Conservation (phyloP, 2,888 invertebrate species). For the Ornithoptera priamus region DNA sequence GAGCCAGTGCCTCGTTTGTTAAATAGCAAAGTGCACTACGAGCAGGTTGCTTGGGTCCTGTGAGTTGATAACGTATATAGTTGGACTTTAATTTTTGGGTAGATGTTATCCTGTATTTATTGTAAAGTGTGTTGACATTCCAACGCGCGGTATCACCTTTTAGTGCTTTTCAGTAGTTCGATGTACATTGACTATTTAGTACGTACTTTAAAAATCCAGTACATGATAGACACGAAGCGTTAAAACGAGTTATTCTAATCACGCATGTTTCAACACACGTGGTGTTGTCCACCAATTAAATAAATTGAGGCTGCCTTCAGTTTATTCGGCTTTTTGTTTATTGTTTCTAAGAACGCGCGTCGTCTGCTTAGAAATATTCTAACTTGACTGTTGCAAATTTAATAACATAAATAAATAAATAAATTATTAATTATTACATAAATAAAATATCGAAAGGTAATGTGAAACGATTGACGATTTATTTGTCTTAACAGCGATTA, state of each 20-base stretch:
- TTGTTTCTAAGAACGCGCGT: constrained; percentile 17
- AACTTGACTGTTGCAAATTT: constrained; percentile 1
- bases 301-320: constrained; percentile 10
- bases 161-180: background rate
- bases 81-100: no score
- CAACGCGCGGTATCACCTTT: background rate
- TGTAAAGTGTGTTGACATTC: background rate
- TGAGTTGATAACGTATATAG: no score
- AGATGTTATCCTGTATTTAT: no score
- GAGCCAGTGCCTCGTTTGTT: no score
- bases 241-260: constrained; percentile 25
- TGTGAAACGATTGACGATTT: background rate
- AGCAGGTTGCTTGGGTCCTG: no score
- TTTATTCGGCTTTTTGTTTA: constrained; percentile 14
- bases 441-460: background rate
- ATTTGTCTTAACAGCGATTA: background rate
- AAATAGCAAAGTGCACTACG: no score
- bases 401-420: no score
- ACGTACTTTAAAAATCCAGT: background rate
- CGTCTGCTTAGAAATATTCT: constrained; percentile 4
- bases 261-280: constrained; percentile 8
- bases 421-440: background rate
- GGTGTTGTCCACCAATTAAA: constrained; percentile 20
- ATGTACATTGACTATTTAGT: background rate
- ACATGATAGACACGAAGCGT: background rate